A percentile compares a stretch with the other conserved stretches of the same genome.
These are phyloP conservation scores for Chrysochloris asiatica DNA, from an alignment of 2,113 vertebrate genomes.

Conservation along the genomic window DNA sequence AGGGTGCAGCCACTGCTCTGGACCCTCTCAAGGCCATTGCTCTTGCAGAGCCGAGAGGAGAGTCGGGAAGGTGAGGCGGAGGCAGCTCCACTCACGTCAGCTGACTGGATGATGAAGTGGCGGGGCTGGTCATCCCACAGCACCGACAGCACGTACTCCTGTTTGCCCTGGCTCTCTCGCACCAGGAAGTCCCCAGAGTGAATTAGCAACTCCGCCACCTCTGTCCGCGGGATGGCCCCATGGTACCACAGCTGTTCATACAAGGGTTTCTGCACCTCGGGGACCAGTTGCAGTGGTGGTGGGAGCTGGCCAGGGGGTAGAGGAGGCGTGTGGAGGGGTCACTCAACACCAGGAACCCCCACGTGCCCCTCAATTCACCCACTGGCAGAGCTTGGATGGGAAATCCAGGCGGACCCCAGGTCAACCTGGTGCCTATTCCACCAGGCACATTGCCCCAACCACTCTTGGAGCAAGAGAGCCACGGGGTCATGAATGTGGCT, in stretches of 20 bases:
- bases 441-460: no score
- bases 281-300: conserved; percentile 82
- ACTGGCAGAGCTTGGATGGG: neutral
- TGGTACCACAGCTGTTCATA: conserved; percentile 96
- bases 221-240: conserved; percentile 91
- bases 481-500: neutral
- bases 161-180: conserved; percentile 96
- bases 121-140: conserved; percentile 90
- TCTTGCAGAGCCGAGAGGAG: accelerated
- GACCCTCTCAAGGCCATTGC: neutral
- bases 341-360: neutral
- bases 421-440: neutral
- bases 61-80: accelerated
- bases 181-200: conserved; percentile 93
- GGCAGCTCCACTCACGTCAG: conserved; percentile 85
- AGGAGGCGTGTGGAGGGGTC: neutral
- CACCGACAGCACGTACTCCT: conserved; percentile 94
- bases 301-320: conserved; percentile 83
- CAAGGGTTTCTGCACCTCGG: conserved; percentile 92
- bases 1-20: neutral
- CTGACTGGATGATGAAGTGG: conserved; percentile 96
- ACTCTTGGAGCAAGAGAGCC: neutral
- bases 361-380: neutral
- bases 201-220: conserved; percentile 92
- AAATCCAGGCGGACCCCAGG: neutral